Percentiles rank a stretch among this genome's conserved stretches.
Evolutionary conservation across 2,797 vertebrate species (phyloP).

Genomic region (Rhinoraja longicauda): DNA sequence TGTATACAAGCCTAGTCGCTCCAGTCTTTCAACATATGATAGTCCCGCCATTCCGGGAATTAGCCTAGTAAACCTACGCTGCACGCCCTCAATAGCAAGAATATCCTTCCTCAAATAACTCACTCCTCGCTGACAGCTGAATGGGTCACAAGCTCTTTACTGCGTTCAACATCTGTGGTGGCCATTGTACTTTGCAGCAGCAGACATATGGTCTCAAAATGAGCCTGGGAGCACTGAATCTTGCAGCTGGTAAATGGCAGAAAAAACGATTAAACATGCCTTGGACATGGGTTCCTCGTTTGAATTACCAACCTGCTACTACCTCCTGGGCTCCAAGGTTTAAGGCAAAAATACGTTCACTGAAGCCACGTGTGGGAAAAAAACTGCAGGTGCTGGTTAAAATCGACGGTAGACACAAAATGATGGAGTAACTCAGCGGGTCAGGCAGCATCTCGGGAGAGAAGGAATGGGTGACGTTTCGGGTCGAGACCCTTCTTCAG

Average conservation of each 20-base stretch:
- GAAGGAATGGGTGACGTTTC: too few species aligned
- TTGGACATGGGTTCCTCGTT: neutral
- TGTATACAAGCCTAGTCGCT: too few species aligned
- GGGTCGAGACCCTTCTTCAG: too few species aligned
- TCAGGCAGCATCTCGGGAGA: too few species aligned
- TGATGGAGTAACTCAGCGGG: too few species aligned
- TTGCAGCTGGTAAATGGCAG: slow-evolving; percentile 1
- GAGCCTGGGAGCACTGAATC: neutral
- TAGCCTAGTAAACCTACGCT: too few species aligned
- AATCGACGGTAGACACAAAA: too few species aligned
- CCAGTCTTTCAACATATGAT: too few species aligned
- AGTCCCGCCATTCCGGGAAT: too few species aligned
- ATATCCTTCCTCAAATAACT: too few species aligned
- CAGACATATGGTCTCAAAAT: neutral
- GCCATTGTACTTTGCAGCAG: neutral
- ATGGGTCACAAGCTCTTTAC: neutral
- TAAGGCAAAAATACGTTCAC: neutral
- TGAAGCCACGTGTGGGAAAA: neutral
- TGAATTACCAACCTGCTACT: neutral
- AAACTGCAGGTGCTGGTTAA: too few species aligned
- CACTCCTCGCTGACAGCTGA: slow-evolving; percentile 6
- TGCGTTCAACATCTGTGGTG: neutral
- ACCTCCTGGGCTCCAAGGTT: neutral
- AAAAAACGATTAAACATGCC: neutral
- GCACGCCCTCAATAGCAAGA: too few species aligned